These are phyloP conservation scores for Pseudomyrmex sp. DNA, from an alignment of 1,140 invertebrate species.

Conservation along the genomic window DNA sequence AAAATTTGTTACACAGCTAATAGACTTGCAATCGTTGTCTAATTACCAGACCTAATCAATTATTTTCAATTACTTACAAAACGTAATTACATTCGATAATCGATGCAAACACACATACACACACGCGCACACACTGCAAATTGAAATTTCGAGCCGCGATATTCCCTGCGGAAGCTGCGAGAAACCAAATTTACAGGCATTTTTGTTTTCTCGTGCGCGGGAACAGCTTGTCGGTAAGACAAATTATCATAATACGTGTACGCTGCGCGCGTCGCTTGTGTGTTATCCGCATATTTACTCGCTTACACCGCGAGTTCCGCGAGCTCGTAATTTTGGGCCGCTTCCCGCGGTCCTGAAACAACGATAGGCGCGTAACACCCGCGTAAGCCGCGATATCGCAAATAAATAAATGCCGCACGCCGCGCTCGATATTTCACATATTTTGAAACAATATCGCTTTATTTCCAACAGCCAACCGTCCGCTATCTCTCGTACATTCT, in stretches of 20 bases:
- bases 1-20: neutral
- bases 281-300: slow-evolving; percentile 19
- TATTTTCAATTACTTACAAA: neutral
- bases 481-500: neutral
- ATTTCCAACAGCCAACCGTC: neutral
- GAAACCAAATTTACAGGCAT: neutral
- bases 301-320: neutral
- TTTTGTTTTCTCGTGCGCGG: neutral
- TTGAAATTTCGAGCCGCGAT: neutral
- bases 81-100: neutral
- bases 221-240: neutral
- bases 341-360: neutral
- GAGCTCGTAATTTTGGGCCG: slow-evolving; percentile 12
- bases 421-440: neutral
- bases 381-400: slow-evolving; percentile 25
- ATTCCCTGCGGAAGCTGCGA: neutral
- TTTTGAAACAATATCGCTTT: slow-evolving; percentile 15
- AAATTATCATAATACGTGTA: slow-evolving; percentile 20
- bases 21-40: neutral
- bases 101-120: neutral
- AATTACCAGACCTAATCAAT: neutral
- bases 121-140: neutral
- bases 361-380: neutral
- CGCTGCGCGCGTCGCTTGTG: neutral
- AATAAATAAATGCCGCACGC: slow-evolving; percentile 27